Percentiles rank a stretch among this genome's conserved stretches.
Conservation (phyloP, 2,797 vertebrate genomes). For the Danio choprae region DNA sequence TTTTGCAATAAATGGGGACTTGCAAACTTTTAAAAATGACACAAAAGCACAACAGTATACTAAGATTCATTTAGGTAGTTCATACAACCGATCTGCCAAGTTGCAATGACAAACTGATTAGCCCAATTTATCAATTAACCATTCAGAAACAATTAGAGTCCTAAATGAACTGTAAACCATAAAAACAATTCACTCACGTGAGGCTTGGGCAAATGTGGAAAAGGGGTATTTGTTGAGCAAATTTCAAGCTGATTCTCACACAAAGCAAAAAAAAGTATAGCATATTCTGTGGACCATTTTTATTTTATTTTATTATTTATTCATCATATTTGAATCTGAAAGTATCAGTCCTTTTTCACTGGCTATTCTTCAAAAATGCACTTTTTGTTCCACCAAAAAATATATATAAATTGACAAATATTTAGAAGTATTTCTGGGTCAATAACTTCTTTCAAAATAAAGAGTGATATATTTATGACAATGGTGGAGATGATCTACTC, state of each 20-base stretch:
- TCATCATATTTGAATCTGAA: neutral
- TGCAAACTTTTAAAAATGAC: neutral
- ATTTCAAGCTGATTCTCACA: slow-evolving; percentile 3
- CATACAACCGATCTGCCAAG: too few species aligned
- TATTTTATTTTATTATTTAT: neutral
- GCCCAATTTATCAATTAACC: neutral
- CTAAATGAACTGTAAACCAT: neutral
- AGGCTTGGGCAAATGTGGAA: neutral
- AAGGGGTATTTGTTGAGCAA: neutral
- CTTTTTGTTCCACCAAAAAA: neutral
- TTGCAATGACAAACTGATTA: neutral
- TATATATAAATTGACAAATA: neutral
- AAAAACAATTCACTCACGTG: neutral
- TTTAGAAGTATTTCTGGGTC: neutral
- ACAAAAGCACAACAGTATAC: neutral
- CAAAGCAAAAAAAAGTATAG: neutral
- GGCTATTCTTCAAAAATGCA: slow-evolving; percentile 1
- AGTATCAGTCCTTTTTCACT: neutral
- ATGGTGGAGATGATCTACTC: neutral
- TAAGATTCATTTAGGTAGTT: neutral
- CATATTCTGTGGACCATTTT: neutral
- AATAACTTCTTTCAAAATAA: neutral
- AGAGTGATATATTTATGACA: neutral
- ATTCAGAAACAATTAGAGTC: neutral
- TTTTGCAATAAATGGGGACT: neutral